Evolutionary conservation across 1,140 invertebrate species (phyloP).

Genomic region (Diuraphis noxia): DNA sequence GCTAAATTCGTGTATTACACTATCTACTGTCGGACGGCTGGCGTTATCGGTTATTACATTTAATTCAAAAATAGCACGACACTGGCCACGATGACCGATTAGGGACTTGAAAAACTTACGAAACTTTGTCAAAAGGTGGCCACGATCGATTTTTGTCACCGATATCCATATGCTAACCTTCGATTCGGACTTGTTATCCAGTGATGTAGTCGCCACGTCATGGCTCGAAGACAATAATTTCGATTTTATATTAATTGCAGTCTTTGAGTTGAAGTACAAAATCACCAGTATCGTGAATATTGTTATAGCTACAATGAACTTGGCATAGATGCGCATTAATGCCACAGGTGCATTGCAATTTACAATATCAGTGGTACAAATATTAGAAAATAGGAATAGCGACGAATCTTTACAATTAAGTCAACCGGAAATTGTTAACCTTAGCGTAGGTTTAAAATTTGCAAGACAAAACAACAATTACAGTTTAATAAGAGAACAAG

Average conservation of each 20-base stretch:
- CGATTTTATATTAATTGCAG: background rate
- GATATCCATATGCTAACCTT: conserved; percentile 43
- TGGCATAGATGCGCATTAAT: conserved; percentile 28
- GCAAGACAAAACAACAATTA: background rate
- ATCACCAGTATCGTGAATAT: conserved; percentile 13
- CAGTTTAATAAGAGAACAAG: too few species aligned
- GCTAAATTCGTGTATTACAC: background rate
- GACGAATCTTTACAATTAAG: background rate
- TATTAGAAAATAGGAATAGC: too few species aligned
- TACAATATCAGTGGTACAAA: background rate
- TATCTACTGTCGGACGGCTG: conserved; percentile 14
- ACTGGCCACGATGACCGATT: conserved; percentile 14
- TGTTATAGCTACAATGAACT: background rate
- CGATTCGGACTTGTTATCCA: background rate
- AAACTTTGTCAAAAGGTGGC: conserved; percentile 33
- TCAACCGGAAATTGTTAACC: background rate
- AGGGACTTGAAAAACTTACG: conserved; percentile 36
- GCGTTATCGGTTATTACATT: conserved; percentile 28
- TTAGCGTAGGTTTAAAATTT: background rate
- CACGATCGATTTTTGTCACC: conserved; percentile 20
- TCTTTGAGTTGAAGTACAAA: background rate
- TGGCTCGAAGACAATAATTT: background rate
- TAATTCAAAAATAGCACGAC: background rate
- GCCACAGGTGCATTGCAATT: background rate
- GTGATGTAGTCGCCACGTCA: background rate